A percentile compares a stretch with the other conserved stretches of the same genome.
Conservation (phyloP, 1,140 invertebrate species). For the Capitella teleta region DNA sequence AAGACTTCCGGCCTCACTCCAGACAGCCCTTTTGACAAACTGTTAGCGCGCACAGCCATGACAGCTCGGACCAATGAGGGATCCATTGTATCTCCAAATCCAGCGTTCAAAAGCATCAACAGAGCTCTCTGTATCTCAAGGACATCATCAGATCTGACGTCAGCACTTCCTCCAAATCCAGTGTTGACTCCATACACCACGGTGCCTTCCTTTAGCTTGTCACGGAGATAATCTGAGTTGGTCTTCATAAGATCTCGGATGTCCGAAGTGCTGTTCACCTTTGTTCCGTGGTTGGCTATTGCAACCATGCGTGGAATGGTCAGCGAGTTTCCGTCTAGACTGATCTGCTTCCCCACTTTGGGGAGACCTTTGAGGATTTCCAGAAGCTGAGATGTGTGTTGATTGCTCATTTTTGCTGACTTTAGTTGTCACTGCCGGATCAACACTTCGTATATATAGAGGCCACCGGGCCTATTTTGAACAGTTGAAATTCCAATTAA, state of each 20-base stretch:
- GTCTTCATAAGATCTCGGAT: conserved; percentile 5
- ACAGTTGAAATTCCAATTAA: too few relatives aligned
- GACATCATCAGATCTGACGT: conserved; percentile 8
- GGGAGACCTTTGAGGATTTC: too few relatives aligned
- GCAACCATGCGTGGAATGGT: too few relatives aligned
- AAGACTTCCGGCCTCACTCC: conserved; percentile 10
- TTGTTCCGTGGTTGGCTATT: too few relatives aligned
- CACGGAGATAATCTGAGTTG: conserved; percentile 5
- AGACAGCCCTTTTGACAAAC: conserved; percentile 5
- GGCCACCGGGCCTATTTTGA: too few relatives aligned
- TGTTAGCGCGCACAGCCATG: conserved; percentile 12
- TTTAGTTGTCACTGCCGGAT: too few relatives aligned
- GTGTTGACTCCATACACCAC: conserved; percentile 13
- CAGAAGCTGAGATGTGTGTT: too few relatives aligned
- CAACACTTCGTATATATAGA: too few relatives aligned
- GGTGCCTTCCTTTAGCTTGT: neutral
- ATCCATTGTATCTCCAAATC: conserved; percentile 1
- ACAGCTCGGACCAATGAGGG: conserved; percentile 6
- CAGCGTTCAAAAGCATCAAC: conserved; percentile 9
- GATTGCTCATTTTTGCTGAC: too few relatives aligned
- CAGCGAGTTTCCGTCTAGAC: too few relatives aligned
- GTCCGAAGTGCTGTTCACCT: too few relatives aligned
- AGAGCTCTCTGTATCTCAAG: conserved; percentile 4
- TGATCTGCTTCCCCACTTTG: too few relatives aligned
- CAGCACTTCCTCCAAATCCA: conserved; percentile 10